Conservation (phyloP, 2,888 invertebrate genomes). For the Drosophila bunnanda region DNA sequence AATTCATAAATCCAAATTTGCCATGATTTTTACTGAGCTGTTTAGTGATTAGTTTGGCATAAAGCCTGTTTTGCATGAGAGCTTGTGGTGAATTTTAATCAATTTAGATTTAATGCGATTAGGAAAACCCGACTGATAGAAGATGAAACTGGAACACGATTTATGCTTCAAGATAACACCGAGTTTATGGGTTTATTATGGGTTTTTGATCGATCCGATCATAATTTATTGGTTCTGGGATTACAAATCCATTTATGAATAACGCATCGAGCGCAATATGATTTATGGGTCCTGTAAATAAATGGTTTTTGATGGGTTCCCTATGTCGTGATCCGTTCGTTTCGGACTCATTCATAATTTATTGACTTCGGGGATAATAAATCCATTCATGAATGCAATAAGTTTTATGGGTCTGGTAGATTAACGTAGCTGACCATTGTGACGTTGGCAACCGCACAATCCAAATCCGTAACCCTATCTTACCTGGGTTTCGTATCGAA, state of each 20-base stretch:
- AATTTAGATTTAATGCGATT: not conserved
- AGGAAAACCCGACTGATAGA: not conserved
- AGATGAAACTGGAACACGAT: not conserved
- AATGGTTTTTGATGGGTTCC: not conserved
- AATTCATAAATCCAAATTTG: constrained; percentile 28
- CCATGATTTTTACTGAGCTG: constrained; percentile 10
- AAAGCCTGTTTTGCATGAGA: not conserved
- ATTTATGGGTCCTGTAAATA: constrained; percentile 25
- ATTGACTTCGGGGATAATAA: not conserved
- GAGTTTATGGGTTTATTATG: not conserved
- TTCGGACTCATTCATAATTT: constrained; percentile 7
- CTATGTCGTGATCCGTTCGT: too few relatives aligned
- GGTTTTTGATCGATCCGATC: constrained; percentile 3
- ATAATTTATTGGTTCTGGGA: constrained; percentile 11
- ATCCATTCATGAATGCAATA: constrained; percentile 5
- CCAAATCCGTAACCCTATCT: constrained; percentile 7
- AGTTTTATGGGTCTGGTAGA: constrained; percentile 20
- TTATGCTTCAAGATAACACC: not conserved
- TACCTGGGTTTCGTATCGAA: not conserved
- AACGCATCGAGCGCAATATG: constrained; percentile 1
- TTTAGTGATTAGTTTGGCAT: constrained; percentile 21
- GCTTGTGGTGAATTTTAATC: not conserved
- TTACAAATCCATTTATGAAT: constrained; percentile 10
- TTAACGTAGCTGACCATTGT: not conserved
- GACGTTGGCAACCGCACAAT: not conserved